Percentiles rank a stretch among this genome's conserved stretches.
phyloP scores from a whole-genome alignment of 2,113 vertebrate species.

The Nicator chloris region DNA sequence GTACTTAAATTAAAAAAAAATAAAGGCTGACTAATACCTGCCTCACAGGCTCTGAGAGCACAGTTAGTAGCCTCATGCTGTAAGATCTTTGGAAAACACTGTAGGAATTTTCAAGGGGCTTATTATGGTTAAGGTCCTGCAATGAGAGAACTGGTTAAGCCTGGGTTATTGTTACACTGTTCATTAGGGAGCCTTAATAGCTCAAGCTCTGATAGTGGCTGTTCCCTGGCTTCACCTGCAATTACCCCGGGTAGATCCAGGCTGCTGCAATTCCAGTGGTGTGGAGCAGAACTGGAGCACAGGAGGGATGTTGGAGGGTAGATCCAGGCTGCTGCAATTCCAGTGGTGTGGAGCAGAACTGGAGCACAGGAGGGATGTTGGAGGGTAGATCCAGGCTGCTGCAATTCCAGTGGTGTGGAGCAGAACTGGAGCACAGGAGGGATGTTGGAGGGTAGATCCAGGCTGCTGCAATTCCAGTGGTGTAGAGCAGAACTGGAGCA shows the following conservation, averaged over 20 bases:
- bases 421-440: too few relatives aligned
- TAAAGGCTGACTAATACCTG: slow-evolving; percentile 3
- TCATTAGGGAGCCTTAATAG: slow-evolving; percentile 14
- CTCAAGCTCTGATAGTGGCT: neutral
- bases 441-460: neutral
- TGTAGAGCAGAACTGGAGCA: neutral
- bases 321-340: too few relatives aligned
- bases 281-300: too few relatives aligned
- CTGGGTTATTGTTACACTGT: slow-evolving; percentile 7
- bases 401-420: neutral
- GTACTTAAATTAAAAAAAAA: neutral
- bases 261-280: neutral
- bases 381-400: neutral
- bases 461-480: neutral
- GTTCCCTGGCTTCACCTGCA: neutral
- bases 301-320: neutral
- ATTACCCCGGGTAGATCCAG: neutral
- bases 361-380: neutral
- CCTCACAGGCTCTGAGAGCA: neutral
- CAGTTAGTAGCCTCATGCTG: neutral
- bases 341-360: neutral
- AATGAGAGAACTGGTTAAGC: slow-evolving; percentile 23
- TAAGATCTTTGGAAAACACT: neutral
- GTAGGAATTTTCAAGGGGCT: neutral
- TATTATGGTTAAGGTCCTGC: slow-evolving; percentile 7